phyloP scores from a whole-genome alignment of 2,888 invertebrate species.

The Acanthosepion pharaonis region DNA sequence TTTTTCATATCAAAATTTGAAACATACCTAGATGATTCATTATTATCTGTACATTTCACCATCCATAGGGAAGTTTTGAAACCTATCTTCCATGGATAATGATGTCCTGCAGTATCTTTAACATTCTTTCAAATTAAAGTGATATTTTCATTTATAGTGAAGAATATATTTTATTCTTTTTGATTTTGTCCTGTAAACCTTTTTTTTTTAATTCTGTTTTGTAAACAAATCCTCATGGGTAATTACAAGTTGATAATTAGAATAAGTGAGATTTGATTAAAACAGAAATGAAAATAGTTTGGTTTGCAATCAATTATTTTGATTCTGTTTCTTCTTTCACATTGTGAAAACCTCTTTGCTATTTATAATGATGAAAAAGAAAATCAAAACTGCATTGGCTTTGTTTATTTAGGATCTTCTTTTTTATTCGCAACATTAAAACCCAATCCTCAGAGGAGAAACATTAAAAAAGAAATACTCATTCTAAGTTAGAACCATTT shows the following conservation, averaged over 20 bases:
- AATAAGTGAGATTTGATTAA: neutral
- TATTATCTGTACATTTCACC: too few species aligned
- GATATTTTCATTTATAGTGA: too few species aligned
- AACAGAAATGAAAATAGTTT: neutral
- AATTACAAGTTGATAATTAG: slow-evolving; percentile 4
- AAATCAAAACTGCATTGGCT: neutral
- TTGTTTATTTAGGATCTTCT: neutral
- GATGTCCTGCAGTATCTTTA: too few species aligned
- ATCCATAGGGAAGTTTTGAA: too few species aligned
- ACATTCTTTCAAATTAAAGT: neutral
- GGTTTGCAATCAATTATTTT: neutral
- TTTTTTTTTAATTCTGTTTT: neutral
- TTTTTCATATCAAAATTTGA: too few species aligned
- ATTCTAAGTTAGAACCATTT: neutral
- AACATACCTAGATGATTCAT: too few species aligned
- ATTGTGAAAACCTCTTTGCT: neutral
- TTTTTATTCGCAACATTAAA: neutral
- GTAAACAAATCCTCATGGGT: neutral
- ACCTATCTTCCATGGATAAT: too few species aligned
- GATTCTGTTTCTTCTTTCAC: neutral
- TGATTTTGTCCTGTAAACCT: neutral
- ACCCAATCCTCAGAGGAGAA: neutral
- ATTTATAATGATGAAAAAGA: neutral
- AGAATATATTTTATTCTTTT: neutral
- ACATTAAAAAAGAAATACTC: neutral